A percentile compares a stretch with the other conserved stretches of the same genome.
Conservation (phyloP, 2,888 invertebrate species). For the Conomelus anceps region DNA sequence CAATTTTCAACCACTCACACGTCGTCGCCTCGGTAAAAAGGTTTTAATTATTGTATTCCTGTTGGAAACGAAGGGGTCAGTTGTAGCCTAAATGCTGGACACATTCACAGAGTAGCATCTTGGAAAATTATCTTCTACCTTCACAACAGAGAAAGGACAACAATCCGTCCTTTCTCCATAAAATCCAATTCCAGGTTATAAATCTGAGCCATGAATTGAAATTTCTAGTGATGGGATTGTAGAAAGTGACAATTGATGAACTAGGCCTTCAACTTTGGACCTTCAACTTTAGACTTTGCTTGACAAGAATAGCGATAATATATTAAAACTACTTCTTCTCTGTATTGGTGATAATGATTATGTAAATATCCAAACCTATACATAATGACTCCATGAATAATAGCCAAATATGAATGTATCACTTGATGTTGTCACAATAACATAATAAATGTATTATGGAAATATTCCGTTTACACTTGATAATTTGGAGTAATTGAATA, state of each 20-base stretch:
- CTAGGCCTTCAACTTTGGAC: not conserved
- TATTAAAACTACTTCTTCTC: not conserved
- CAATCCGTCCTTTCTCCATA: not conserved
- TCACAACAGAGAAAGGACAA: not conserved
- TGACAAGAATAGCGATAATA: not conserved
- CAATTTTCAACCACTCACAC: not conserved
- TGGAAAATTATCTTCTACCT: not conserved
- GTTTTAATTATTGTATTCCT: not conserved
- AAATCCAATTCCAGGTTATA: not conserved
- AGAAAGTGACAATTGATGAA: not conserved
- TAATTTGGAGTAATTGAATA: not conserved
- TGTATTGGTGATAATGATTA: no score
- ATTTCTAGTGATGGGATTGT: not conserved
- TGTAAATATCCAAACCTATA: no score
- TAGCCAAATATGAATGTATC: no score
- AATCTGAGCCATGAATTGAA: not conserved
- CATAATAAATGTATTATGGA: no score
- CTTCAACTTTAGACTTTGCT: not conserved
- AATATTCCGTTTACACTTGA: no score
- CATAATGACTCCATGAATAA: no score
- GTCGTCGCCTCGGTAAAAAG: not conserved
- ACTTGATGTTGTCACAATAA: no score
- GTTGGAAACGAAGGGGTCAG: not conserved
- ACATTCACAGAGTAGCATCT: not conserved
- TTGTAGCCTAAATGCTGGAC: not conserved